phyloP scores from a whole-genome alignment of 2,113 vertebrate species.

The Peromyscus polionotus region DNA sequence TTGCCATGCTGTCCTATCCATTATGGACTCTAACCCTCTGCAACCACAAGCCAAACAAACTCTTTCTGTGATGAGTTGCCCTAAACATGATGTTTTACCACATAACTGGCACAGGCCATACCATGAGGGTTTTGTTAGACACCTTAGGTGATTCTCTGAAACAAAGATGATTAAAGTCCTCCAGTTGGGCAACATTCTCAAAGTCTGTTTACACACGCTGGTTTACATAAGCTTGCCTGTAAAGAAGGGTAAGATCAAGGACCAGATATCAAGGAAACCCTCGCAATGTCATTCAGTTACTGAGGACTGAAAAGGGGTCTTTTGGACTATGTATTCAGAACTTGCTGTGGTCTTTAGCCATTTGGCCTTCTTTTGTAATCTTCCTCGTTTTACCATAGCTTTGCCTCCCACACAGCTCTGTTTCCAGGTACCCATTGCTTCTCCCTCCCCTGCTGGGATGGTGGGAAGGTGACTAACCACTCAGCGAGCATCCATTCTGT shows the following conservation, averaged over 20 bases:
- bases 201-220: not conserved
- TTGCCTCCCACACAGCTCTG: not conserved
- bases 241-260: not conserved
- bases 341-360: not conserved
- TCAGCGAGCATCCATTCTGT: not conserved
- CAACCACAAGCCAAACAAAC: not conserved
- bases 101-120: not conserved
- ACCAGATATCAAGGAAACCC: not conserved
- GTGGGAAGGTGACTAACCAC: slow-evolving; percentile 47
- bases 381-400: not conserved
- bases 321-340: not conserved
- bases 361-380: not conserved
- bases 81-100: not conserved
- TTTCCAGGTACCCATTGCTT: not conserved
- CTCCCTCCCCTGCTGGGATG: not conserved
- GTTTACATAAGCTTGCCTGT: not conserved
- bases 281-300: not conserved
- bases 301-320: not conserved
- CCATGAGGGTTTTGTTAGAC: slow-evolving; percentile 2
- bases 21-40: not conserved
- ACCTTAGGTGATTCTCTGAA: not conserved
- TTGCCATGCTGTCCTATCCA: not conserved
- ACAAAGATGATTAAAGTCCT: not conserved
- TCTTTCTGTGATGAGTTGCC: not conserved
- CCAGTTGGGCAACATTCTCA: not conserved